phyloP scores from a whole-genome alignment of 2,888 invertebrate species.

The Mimas tiliae region DNA sequence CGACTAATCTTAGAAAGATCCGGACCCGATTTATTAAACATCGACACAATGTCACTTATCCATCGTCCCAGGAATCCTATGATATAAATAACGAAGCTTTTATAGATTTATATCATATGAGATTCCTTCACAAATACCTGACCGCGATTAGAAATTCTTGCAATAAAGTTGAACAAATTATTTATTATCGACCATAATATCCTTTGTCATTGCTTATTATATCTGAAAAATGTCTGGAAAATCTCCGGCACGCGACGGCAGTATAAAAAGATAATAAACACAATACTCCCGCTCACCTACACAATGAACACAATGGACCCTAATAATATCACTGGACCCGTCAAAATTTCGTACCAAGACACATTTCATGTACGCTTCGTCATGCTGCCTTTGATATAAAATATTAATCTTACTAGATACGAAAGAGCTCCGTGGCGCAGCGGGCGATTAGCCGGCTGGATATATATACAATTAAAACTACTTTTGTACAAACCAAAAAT shows the following conservation, averaged over 20 bases:
- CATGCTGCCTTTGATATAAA: background rate
- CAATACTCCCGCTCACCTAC: constrained; percentile 13
- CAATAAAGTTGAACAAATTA: constrained; percentile 12
- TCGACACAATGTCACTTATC: background rate
- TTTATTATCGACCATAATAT: constrained; percentile 7
- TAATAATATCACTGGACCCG: constrained; percentile 21
- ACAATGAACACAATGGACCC: constrained; percentile 10
- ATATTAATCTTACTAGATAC: background rate
- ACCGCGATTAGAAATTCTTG: constrained; percentile 20
- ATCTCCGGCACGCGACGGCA: constrained; percentile 10
- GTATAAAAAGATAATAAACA: constrained; percentile 21
- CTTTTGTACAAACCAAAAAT: too few relatives aligned
- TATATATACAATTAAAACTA: too few relatives aligned
- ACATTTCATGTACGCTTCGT: background rate
- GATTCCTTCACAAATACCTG: constrained; percentile 16
- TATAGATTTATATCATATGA: constrained; percentile 7
- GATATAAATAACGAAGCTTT: background rate
- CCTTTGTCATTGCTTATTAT: constrained; percentile 17
- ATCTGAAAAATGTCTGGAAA: constrained; percentile 5
- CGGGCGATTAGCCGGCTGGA: too few relatives aligned
- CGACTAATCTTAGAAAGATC: too few relatives aligned
- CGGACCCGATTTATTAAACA: background rate
- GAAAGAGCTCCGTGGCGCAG: too few relatives aligned
- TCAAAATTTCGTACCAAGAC: constrained; percentile 3
- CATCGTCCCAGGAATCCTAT: background rate